Base-by-base conservation (phyloP, 1,140 invertebrate species). In the Atta colombica region DNA sequence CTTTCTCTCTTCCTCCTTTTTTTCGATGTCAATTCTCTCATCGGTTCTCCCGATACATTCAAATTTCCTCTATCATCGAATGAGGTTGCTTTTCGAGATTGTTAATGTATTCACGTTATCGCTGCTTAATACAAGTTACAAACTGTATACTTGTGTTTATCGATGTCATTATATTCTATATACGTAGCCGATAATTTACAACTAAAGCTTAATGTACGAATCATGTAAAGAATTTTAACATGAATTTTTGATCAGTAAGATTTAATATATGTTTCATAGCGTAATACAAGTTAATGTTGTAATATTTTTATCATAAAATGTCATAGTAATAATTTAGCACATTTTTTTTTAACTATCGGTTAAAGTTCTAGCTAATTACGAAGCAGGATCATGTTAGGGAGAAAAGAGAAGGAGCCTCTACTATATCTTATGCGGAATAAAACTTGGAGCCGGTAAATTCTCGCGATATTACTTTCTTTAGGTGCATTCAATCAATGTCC, bases 401-500 rank as follows among this genome's bases (percentile, higher is more conserved):
- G 53, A 10, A 45, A 35, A 39, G 25, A 66, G 25, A 69, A 45
- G 18, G 60, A n/a, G 14, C 14, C 14, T 51, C 49, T 14, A 45
- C 31, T 81, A 58, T 39, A 81, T 82, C 31, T 61, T 69, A 74
- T 35, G 21, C 10, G 28, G 39, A 71, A 61, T 58, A 61, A 66
- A 82, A 81, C 65, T 81, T 58, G 25, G 55, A 45, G 51, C 74
- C 72, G 66, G 80, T 85, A 66, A 88, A 89, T 85, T 89, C 60
- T 35, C 58, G 66, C 65, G 88, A 71, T 78, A 88, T 88, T 88
- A 89, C 74, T 89, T 85, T 88, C 53, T 60, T 65, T 60, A 61
- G 63, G 25, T 55, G 78, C 45, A 78, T 60, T 88, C 87, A 74
- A 89, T 89, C 88, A 89, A 88, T 39, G 87, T 89, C 80, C 74